Base-by-base conservation (phyloP, 2,113 vertebrate genomes). In the Amia ocellicauda region DNA sequence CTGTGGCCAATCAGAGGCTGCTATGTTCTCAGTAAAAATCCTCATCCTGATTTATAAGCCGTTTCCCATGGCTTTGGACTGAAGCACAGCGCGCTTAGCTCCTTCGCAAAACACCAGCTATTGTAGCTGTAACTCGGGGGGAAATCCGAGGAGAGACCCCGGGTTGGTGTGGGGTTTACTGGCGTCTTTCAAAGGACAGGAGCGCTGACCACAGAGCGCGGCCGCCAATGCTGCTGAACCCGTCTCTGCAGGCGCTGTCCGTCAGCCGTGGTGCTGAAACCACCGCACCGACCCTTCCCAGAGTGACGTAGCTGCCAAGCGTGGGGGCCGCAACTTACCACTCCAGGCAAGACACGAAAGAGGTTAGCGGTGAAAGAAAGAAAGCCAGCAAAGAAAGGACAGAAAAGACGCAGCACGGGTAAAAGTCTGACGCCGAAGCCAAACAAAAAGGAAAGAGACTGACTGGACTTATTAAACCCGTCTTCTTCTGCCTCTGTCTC, bases 1-100 rank as follows among this genome's bases (percentile, higher is more conserved):
- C 72, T 77, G 59, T 67, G 73, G 73, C 88, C 87, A 90, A 89
- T 89, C 83, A 74, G 63, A 20, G 69, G 66, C 69, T 64, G 67
- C 77, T 85, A 76, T 82, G 84, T 80, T 74, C 73, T 65, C 43
- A 16, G 64, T 55, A 20, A 29, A 10, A 45, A 70, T 69, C 56
- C 62, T 50, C 27, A 2, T 3, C 13, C 49, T 52, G 41, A 40
- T 24, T 68, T 82, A 87, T 89, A 86, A 80, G 67, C 61, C 1
- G 60, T 50, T 61, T 68, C 75, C 66, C 70, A 55, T 74, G 75
- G 66, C 14, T 63, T 65, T 66, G 50, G 41, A 45, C 7, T 52
- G 53, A 24, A 41, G 29, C 17, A 49, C 29, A 17, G 19, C 14
- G 45, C 11, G 1, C 62, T 5, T 24, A 14, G 56, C 49, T 13